Evolutionary conservation across 2,797 vertebrate species (phyloP).

Genomic region (Psittacula derbiana): DNA sequence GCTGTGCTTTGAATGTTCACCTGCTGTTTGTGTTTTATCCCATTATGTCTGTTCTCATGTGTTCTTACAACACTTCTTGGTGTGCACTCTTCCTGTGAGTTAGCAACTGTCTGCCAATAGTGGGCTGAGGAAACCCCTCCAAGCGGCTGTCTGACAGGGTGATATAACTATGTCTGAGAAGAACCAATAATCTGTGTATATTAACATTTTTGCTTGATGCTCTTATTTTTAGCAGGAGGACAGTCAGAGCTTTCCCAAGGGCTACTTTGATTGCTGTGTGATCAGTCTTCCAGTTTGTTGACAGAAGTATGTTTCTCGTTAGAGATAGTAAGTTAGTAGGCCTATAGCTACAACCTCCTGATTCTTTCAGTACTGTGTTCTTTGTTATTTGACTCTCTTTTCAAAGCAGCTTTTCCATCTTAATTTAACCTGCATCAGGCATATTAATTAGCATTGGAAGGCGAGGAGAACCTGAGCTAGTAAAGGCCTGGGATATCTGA

Average conservation of each 20-base stretch:
- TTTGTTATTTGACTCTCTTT: background rate
- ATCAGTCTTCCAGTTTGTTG: background rate
- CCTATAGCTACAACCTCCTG: background rate
- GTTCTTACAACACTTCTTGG: background rate
- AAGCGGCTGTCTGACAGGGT: background rate
- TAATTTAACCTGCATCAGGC: background rate
- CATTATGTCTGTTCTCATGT: fast-evolving
- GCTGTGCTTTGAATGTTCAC: background rate
- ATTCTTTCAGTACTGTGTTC: background rate
- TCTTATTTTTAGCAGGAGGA: conserved; percentile 28
- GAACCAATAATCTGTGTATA: background rate
- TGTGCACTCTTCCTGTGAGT: fast-evolving
- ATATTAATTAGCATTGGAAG: background rate
- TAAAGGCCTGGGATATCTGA: background rate
- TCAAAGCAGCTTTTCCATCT: background rate
- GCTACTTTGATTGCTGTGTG: conserved; percentile 2
- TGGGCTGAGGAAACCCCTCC: background rate
- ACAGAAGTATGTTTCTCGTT: background rate
- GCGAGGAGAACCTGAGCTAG: background rate
- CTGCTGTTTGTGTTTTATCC: background rate
- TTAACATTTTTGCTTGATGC: conserved; percentile 4
- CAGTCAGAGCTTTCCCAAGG: conserved; percentile 22
- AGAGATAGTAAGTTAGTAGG: conserved; percentile 28
- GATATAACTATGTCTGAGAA: background rate
- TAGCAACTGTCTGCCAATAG: background rate